phyloP scores from a whole-genome alignment of 2,113 vertebrate genomes.

The Pimephales promelas region DNA sequence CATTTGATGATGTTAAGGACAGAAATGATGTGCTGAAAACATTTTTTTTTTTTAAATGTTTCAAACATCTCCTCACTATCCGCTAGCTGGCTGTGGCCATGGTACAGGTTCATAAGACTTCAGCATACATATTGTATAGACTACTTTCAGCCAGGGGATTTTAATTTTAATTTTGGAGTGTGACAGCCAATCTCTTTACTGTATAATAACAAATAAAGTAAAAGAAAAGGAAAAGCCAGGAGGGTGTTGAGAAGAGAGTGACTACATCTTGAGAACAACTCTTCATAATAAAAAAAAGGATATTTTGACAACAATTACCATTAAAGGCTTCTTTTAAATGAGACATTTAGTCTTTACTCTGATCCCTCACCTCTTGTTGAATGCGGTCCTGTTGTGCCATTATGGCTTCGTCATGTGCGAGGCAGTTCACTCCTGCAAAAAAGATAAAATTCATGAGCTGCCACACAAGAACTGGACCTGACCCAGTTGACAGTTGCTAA shows the following conservation, averaged over 20 bases:
- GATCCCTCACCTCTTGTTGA: conserved; percentile 87
- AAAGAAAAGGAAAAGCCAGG: no score
- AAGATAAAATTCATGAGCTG: no score
- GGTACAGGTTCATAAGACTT: not conserved
- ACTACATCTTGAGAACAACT: not conserved
- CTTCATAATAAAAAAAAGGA: not conserved
- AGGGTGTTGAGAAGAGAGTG: not conserved
- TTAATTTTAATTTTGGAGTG: not conserved
- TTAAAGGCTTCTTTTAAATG: not conserved
- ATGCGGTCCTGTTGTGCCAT: conserved; percentile 94
- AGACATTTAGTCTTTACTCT: not conserved
- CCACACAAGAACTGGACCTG: not conserved
- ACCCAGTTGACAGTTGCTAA: not conserved
- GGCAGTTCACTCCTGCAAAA: conserved; percentile 85
- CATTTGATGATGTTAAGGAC: not conserved
- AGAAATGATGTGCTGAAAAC: not conserved
- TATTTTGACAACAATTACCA: not conserved
- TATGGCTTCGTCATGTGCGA: conserved; percentile 91
- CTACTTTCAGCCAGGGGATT: not conserved
- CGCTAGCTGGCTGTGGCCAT: not conserved
- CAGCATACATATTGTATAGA: not conserved
- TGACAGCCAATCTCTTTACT: not conserved
- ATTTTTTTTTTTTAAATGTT: no score
- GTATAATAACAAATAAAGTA: not conserved
- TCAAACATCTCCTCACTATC: no score